A percentile compares a stretch with the other conserved stretches of the same genome.
Evolutionary conservation across 2,888 invertebrate species (phyloP).

Genomic region (Idaea dimidiata): DNA sequence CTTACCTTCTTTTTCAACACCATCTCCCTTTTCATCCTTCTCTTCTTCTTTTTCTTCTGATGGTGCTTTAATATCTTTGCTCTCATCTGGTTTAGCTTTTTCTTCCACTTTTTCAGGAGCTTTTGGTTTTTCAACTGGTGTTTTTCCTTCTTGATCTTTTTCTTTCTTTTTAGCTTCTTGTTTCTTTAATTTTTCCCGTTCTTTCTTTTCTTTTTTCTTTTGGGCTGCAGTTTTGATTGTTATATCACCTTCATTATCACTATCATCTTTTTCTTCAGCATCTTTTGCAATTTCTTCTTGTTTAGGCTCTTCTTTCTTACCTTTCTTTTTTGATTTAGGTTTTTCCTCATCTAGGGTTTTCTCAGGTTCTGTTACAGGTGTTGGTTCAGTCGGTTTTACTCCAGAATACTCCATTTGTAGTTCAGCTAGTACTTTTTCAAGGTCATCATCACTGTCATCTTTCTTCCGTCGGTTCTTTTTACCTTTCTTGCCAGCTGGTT

Average conservation of each 20-base stretch:
- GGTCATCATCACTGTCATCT: slow-evolving; percentile 89
- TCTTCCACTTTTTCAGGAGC: slow-evolving; percentile 42
- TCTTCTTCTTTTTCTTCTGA: slow-evolving; percentile 64
- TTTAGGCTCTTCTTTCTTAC: slow-evolving; percentile 60
- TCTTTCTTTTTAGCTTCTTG: slow-evolving; percentile 84
- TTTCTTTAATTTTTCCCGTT: slow-evolving; percentile 88
- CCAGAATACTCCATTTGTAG: slow-evolving; percentile 90
- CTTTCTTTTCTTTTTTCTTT: slow-evolving; percentile 94
- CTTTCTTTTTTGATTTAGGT: slow-evolving; percentile 64
- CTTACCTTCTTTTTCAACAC: slow-evolving; percentile 59
- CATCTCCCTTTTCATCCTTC: slow-evolving; percentile 47
- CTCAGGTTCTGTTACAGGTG: slow-evolving; percentile 61
- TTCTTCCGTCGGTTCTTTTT: slow-evolving; percentile 87
- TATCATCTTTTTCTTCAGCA: slow-evolving; percentile 64
- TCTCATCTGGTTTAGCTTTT: slow-evolving; percentile 41
- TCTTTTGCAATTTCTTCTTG: slow-evolving; percentile 47
- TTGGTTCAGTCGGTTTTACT: slow-evolving; percentile 70
- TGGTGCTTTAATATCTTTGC: slow-evolving; percentile 67
- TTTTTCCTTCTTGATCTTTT: slow-evolving; percentile 55
- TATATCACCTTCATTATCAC: slow-evolving; percentile 79
- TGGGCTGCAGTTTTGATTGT: slow-evolving; percentile 91
- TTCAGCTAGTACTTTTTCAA: slow-evolving; percentile 92
- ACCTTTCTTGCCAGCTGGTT: slow-evolving; percentile 83
- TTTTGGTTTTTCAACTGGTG: slow-evolving; percentile 40
- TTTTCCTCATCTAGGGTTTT: slow-evolving; percentile 63